phyloP scores from a whole-genome alignment of 2,888 invertebrate genomes.

The Aleiodes testaceus region DNA sequence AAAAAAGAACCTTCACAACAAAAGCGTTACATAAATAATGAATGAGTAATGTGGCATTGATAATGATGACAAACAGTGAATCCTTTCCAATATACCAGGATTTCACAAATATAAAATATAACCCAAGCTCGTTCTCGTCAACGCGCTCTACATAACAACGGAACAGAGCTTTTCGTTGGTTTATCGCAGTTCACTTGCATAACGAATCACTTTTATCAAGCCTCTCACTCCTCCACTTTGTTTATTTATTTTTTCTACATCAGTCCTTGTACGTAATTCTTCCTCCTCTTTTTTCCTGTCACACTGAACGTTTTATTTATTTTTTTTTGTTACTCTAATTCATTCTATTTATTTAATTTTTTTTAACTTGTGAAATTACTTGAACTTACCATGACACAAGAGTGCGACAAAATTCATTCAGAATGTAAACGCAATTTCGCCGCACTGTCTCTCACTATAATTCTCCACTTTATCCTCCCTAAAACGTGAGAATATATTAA shows the following conservation, averaged over 20 bases:
- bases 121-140: slow-evolving; percentile 10
- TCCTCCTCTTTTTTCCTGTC: background rate
- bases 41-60: background rate
- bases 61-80: slow-evolving; percentile 5
- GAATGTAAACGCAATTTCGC: too few relatives aligned
- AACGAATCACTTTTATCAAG: slow-evolving; percentile 60
- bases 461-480: too few relatives aligned
- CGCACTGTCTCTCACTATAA: too few relatives aligned
- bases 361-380: too few relatives aligned
- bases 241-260: slow-evolving; percentile 14
- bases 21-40: slow-evolving; percentile 15
- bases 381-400: too few relatives aligned
- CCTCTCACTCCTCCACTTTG: slow-evolving; percentile 47
- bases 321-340: background rate
- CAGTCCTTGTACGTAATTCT: background rate
- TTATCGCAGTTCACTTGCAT: slow-evolving; percentile 56
- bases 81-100: slow-evolving; percentile 8
- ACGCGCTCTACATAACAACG: slow-evolving; percentile 15
- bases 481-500: too few relatives aligned
- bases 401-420: too few relatives aligned
- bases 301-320: background rate
- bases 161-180: slow-evolving; percentile 52
- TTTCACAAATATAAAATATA: slow-evolving; percentile 19
- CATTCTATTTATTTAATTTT: background rate
- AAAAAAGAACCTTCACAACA: too few relatives aligned